Conservation (phyloP, 2,888 invertebrate genomes). For the Cataglyphis altisquamis region DNA sequence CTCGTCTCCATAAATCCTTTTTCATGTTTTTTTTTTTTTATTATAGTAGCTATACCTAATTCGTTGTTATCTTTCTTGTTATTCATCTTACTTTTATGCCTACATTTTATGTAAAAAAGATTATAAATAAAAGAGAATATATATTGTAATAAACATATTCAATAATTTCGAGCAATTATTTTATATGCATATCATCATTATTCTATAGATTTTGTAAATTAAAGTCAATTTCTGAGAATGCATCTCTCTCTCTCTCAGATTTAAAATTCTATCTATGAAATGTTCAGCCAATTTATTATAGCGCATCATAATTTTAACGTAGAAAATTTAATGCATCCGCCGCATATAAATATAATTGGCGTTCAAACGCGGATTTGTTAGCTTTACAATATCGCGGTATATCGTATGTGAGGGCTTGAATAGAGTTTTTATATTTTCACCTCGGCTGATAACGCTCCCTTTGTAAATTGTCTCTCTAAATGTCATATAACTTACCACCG, state of each 20-base stretch:
- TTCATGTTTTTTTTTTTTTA: constrained; percentile 18
- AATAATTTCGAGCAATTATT: constrained; percentile 14
- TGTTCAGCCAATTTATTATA: neutral
- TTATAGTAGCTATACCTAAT: neutral
- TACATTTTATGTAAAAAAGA: neutral
- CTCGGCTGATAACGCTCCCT: constrained; percentile 30
- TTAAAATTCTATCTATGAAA: constrained; percentile 13
- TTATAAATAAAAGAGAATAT: neutral
- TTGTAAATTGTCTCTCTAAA: constrained; percentile 55
- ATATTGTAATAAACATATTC: neutral
- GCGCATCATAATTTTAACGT: neutral
- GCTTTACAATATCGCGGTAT: constrained; percentile 22
- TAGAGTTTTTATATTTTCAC: constrained; percentile 52
- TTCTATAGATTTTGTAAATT: neutral
- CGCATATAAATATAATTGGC: constrained; percentile 28
- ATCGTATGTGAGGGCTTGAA: neutral
- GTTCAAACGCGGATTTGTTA: constrained; percentile 37
- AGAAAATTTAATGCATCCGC: constrained; percentile 28
- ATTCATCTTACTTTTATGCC: constrained; percentile 28
- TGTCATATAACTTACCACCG: constrained; percentile 52
- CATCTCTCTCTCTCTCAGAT: neutral
- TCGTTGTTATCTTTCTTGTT: neutral
- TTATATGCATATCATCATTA: neutral
- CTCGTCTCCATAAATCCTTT: neutral
- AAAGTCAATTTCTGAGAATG: neutral